These are phyloP conservation scores for Myiothlypis chrysogaster DNA, from an alignment of 2,797 vertebrate genomes.

Conservation along the genomic window DNA sequence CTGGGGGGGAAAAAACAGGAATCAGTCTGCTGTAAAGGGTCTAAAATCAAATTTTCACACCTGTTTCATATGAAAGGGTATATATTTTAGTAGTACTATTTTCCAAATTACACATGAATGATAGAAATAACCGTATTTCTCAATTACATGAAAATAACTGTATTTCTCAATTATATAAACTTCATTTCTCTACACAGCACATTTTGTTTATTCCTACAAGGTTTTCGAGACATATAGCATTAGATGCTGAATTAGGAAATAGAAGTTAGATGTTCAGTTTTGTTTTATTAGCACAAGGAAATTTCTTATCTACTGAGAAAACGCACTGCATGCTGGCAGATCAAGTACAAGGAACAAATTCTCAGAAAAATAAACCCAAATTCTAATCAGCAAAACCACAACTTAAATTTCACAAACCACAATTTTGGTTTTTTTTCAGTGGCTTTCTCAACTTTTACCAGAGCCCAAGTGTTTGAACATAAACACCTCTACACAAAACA, in stretches of 20 bases:
- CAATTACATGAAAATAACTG: not conserved
- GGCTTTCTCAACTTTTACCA: not conserved
- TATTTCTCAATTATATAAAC: not conserved
- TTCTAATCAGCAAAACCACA: not conserved
- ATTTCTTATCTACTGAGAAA: not conserved
- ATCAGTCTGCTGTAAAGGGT: not conserved
- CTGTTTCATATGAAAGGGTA: not conserved
- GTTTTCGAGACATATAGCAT: not conserved
- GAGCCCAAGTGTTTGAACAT: not conserved
- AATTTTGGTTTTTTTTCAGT: not conserved
- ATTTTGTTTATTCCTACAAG: not conserved
- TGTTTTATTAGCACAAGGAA: conserved; percentile 13
- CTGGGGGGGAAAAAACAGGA: not conserved
- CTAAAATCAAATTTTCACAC: not conserved
- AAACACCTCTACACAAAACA: not conserved
- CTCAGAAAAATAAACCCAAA: not conserved
- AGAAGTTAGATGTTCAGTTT: not conserved
- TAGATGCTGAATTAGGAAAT: not conserved
- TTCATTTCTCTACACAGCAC: not conserved
- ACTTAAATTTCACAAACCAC: not conserved
- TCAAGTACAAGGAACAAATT: not conserved
- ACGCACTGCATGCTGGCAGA: not conserved
- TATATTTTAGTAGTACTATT: not conserved
- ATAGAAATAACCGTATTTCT: not conserved
- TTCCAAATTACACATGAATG: not conserved